Conservation (phyloP, 2,888 invertebrate species). For the Aspidapion aeneum region DNA sequence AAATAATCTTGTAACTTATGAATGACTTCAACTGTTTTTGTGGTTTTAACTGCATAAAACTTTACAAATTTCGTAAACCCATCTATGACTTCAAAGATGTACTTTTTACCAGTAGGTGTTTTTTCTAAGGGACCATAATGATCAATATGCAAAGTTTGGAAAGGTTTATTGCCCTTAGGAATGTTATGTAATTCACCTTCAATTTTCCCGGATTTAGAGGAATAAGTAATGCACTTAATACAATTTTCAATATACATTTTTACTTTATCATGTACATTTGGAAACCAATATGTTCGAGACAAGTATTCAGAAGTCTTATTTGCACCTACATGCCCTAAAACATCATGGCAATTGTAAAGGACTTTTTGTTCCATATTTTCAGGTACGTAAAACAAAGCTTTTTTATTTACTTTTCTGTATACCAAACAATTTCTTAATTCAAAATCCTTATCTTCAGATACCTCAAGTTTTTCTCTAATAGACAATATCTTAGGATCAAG, state of each 20-base stretch:
- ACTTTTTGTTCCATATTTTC: conserved; percentile 3
- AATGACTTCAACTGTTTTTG: conserved; percentile 8
- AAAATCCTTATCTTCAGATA: no score
- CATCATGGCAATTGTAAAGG: background rate
- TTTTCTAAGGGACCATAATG: conserved; percentile 8
- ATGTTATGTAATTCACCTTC: background rate
- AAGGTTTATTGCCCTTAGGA: conserved; percentile 5
- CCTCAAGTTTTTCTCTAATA: no score
- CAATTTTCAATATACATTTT: conserved; percentile 10
- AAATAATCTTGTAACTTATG: conserved; percentile 10
- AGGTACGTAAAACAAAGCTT: conserved; percentile 8
- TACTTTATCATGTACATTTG: conserved; percentile 2
- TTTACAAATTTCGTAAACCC: conserved; percentile 16
- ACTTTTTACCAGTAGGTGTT: background rate
- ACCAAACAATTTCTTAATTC: conserved; percentile 5
- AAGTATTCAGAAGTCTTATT: conserved; percentile 7
- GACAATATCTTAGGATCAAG: no score
- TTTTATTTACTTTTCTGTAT: background rate
- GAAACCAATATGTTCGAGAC: conserved; percentile 9
- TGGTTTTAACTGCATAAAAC: conserved; percentile 8
- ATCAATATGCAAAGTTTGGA: conserved; percentile 12
- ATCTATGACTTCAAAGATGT: conserved; percentile 11
- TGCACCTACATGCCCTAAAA: conserved; percentile 6
- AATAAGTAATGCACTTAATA: conserved; percentile 11
- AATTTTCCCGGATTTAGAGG: conserved; percentile 1